phyloP scores from a whole-genome alignment of 2,113 vertebrate genomes.

The Dunckerocampus dactyliophorus region DNA sequence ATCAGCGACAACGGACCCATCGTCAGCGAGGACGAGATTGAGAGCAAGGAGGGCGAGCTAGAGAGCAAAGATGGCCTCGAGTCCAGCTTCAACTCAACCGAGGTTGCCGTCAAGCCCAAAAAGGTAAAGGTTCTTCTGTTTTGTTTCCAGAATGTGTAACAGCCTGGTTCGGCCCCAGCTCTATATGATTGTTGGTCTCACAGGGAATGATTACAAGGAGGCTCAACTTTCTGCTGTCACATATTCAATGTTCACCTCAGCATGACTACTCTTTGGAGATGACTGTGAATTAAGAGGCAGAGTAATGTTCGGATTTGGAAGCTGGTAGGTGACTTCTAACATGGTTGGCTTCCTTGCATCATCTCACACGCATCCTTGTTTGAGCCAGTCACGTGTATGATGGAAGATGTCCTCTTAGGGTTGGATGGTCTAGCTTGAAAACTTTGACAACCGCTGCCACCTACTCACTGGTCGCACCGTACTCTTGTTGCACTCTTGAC shows the following conservation, averaged over 20 bases:
- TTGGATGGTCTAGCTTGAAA: slow-evolving; percentile 11
- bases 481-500: slow-evolving; percentile 6
- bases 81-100: slow-evolving; percentile 72
- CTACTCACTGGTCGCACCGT: slow-evolving; percentile 6
- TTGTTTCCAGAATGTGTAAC: not conserved
- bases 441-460: slow-evolving; percentile 6
- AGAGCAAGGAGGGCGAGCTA: slow-evolving; percentile 83
- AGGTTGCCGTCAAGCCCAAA: slow-evolving; percentile 76
- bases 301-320: slow-evolving; percentile 43
- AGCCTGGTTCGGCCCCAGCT: too few species aligned
- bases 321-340: slow-evolving; percentile 51
- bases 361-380: slow-evolving; percentile 15
- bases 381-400: slow-evolving; percentile 18
- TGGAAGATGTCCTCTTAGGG: not conserved
- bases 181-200: not conserved
- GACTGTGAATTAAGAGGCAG: slow-evolving; percentile 28
- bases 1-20: slow-evolving; percentile 90
- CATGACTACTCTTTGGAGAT: slow-evolving; percentile 26
- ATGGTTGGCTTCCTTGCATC: slow-evolving; percentile 32
- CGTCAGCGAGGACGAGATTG: slow-evolving; percentile 85
- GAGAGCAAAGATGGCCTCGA: slow-evolving; percentile 83
- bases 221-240: not conserved
- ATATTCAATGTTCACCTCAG: slow-evolving; percentile 26
- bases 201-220: not conserved
- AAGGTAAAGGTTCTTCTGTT: slow-evolving; percentile 76